These are phyloP conservation scores for Rhopalosiphum maidis DNA, from an alignment of 1,140 invertebrate species.

Conservation along the genomic window DNA sequence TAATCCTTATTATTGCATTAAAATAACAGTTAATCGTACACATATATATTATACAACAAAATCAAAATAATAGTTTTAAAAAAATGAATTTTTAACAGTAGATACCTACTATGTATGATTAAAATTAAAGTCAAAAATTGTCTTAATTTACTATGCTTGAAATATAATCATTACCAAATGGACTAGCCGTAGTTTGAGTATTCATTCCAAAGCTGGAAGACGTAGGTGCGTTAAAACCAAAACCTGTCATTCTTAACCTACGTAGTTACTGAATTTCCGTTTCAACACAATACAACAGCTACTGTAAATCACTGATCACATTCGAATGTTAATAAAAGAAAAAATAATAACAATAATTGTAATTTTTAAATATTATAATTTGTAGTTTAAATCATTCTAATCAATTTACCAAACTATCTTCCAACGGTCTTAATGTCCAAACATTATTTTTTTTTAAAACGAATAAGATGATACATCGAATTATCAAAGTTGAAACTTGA, in stretches of 20 bases:
- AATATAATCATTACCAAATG: conserved; percentile 49
- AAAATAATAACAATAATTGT: not conserved
- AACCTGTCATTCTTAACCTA: conserved; percentile 61
- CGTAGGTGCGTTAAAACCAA: conserved; percentile 62
- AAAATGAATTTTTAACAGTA: not conserved
- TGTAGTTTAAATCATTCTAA: not conserved
- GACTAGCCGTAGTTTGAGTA: conserved; percentile 58
- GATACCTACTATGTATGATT: not conserved
- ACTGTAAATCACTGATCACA: too few relatives aligned
- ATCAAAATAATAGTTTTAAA: not conserved
- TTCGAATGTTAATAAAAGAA: too few relatives aligned
- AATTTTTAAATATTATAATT: not conserved
- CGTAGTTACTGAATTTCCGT: too few relatives aligned
- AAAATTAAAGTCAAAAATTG: not conserved
- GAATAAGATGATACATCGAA: not conserved
- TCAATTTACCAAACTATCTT: not conserved
- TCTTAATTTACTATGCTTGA: not conserved
- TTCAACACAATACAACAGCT: too few relatives aligned
- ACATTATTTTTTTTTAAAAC: not conserved
- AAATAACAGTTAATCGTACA: not conserved
- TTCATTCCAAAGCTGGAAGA: conserved; percentile 62
- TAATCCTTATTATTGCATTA: not conserved
- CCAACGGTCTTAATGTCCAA: not conserved
- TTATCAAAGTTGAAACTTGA: not conserved
- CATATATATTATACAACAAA: not conserved